phyloP scores from a whole-genome alignment of 2,888 invertebrate genomes.

The Mallateleia sp. region DNA sequence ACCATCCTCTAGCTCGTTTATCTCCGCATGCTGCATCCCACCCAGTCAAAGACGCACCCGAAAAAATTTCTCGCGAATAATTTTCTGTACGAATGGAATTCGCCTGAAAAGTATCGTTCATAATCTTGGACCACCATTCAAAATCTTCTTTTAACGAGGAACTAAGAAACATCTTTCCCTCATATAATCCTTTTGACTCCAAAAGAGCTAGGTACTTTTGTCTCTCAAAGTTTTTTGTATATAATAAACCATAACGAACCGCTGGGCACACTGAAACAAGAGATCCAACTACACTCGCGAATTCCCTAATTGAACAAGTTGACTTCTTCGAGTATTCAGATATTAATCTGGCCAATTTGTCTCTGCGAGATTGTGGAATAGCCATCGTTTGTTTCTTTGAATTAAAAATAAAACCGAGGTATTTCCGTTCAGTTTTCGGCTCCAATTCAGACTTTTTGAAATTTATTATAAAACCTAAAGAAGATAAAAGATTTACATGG shows the following conservation, averaged over 20 bases:
- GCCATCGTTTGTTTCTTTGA: conserved; percentile 20
- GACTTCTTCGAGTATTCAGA: background rate
- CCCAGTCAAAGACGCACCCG: background rate
- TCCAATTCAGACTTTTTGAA: conserved; percentile 5
- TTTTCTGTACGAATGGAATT: background rate
- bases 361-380: background rate
- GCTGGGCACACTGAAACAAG: background rate
- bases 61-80: background rate
- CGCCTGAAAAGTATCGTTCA: background rate
- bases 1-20: background rate
- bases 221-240: background rate
- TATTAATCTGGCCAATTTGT: background rate
- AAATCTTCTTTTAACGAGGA: background rate
- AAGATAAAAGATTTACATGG: background rate
- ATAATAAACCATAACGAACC: background rate
- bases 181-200: background rate
- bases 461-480: conserved; percentile 18
- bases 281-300: background rate
- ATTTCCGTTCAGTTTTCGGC: background rate
- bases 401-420: conserved; percentile 35
- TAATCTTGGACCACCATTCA: background rate
- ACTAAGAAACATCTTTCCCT: background rate
- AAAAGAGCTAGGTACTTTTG: background rate
- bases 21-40: background rate
- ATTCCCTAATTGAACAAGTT: background rate